These are phyloP conservation scores for Bostrychus sinensis DNA, from an alignment of 2,113 vertebrate species.

Conservation along the genomic window DNA sequence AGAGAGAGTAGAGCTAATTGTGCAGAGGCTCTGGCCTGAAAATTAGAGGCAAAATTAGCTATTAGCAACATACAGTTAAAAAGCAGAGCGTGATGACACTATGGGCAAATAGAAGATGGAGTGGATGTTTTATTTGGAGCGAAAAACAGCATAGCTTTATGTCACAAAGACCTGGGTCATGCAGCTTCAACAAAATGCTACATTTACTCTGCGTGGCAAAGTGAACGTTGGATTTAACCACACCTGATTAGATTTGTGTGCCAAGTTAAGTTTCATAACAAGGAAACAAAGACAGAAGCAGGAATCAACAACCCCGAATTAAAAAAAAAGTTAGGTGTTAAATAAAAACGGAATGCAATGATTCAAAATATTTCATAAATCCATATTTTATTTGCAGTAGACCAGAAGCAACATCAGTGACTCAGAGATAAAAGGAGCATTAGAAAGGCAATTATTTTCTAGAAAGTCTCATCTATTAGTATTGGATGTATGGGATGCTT, in stretches of 20 bases:
- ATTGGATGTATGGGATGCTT: too few species aligned
- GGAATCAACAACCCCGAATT: too few species aligned
- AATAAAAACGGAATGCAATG: too few species aligned
- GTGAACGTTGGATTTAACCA: background rate
- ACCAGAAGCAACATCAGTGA: too few species aligned
- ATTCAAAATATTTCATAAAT: too few species aligned
- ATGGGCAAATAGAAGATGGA: background rate
- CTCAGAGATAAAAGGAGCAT: too few species aligned
- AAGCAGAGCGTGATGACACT: background rate
- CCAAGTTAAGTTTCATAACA: too few species aligned
- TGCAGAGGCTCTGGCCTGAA: background rate
- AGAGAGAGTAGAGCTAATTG: conserved; percentile 5
- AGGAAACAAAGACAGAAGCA: background rate
- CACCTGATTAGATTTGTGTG: background rate
- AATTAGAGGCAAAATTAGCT: too few species aligned
- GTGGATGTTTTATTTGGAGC: background rate
- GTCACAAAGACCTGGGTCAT: conserved; percentile 7
- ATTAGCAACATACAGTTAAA: conserved; percentile 8
- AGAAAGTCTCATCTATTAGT: too few species aligned
- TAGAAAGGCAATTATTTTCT: too few species aligned
- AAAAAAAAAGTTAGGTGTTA: too few species aligned
- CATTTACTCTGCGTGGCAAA: background rate
- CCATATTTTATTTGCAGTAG: too few species aligned
- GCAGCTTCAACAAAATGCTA: background rate
- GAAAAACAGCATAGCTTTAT: background rate